Base-by-base conservation (phyloP, 2,888 invertebrate genomes). In the Lottia scabra region DNA sequence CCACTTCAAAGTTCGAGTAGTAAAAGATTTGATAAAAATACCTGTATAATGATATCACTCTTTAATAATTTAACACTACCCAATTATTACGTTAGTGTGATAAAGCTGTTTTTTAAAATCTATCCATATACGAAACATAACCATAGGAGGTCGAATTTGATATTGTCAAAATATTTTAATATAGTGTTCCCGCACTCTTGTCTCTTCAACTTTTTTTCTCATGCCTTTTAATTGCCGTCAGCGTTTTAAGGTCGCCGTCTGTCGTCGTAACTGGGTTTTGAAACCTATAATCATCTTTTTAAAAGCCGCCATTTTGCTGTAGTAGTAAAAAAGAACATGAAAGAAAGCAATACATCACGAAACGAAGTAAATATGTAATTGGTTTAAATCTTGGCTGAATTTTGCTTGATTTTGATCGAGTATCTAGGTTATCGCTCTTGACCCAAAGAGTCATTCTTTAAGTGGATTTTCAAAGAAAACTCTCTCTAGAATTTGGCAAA, bases 241-340 rank as follows among this genome's bases (percentile, higher is more conserved):
- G 56, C 23, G 23, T 56, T 19, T 56, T 56, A 16, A 56, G 23
- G 56, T 23, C 56, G 56, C 23, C 56, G 19, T 19, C 56, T 56
- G 19, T 56, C 23, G 38, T 38, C 38, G 38, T 38, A 38, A 38
- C 23, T 56, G 19, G 19, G 23, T 56, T 23, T 10, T 56, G 23
- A 23, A 56, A 56, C n/a, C 56, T 56, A 56, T 56, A 56, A 56
- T 56, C 56, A 13, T 56, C 56, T 56, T 56, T 56, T 38, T 38
- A 38, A 38, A 23, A 56, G 23, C 19, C 13, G 19, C 23, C 19
- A 23, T 56, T 56, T 56, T 56, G 56, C 10, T 56, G 19, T 23
- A 56, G 56, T 19, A 56, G 56, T 56, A 56, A 56, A 19, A 56
- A 19, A 19, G 56, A 38, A 56, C 56, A 56, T 56, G 56, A 56